These are phyloP conservation scores for Turdus rufiventris DNA, from an alignment of 2,113 vertebrate species.

Conservation along the genomic window DNA sequence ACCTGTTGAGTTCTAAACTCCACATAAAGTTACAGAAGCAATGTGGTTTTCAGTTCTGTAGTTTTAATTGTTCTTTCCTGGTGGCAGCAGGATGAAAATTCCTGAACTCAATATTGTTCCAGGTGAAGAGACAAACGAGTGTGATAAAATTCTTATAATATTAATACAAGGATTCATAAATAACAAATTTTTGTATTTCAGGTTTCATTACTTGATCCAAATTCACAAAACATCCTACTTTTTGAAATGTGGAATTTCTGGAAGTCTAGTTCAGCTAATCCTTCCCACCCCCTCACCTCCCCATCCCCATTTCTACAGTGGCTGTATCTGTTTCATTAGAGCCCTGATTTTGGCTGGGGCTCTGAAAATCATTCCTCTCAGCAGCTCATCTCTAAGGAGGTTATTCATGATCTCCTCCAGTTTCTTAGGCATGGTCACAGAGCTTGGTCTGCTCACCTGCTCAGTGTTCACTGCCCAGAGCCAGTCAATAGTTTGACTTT, in stretches of 20 bases:
- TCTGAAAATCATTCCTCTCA: not conserved
- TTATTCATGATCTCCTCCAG: not conserved
- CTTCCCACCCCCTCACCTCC: not conserved
- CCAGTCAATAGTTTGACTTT: not conserved
- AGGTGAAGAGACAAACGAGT: not conserved
- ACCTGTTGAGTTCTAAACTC: not conserved
- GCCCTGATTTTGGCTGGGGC: not conserved
- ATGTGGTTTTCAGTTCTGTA: not conserved
- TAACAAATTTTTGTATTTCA: not conserved
- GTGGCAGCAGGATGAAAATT: not conserved
- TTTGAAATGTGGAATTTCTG: not conserved
- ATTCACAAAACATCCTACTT: not conserved
- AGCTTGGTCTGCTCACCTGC: not conserved
- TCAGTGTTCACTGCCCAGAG: not conserved
- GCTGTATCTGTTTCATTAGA: not conserved
- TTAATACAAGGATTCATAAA: not conserved
- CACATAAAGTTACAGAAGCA: not conserved
- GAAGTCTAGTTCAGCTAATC: not conserved
- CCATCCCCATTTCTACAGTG: not conserved
- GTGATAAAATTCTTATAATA: not conserved
- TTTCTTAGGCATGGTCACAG: not conserved
- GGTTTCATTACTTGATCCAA: not conserved
- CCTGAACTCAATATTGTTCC: not conserved
- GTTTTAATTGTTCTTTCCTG: not conserved
- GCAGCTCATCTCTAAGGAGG: not conserved